Conservation (phyloP, 2,888 invertebrate species). For the Parochlus steinenii region DNA sequence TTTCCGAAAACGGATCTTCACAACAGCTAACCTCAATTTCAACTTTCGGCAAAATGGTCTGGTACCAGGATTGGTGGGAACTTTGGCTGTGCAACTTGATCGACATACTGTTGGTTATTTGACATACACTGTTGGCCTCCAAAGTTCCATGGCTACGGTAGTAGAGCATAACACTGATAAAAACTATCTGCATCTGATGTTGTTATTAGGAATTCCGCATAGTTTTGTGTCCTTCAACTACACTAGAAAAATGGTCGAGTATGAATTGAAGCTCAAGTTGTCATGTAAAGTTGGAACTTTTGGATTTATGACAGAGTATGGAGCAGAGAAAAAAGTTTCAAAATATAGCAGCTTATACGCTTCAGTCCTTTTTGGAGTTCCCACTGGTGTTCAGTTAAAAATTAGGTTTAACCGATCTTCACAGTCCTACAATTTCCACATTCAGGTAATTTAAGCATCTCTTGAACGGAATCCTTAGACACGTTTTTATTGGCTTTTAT, state of each 20-base stretch:
- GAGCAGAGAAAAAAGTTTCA: constrained; percentile 83
- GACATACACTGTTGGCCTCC: constrained; percentile 55
- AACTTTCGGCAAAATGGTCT: constrained; percentile 65
- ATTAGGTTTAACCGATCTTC: constrained; percentile 73
- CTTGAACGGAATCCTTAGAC: no score
- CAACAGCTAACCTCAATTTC: constrained; percentile 56
- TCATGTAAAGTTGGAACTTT: constrained; percentile 69
- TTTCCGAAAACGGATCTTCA: constrained; percentile 53
- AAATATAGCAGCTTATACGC: constrained; percentile 78
- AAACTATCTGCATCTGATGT: constrained; percentile 46
- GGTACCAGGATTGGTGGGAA: constrained; percentile 57
- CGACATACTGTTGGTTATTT: constrained; percentile 77
- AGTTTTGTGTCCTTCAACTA: constrained; percentile 60
- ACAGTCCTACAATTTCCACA: constrained; percentile 77
- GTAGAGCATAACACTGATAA: constrained; percentile 61
- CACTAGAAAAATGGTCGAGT: constrained; percentile 62
- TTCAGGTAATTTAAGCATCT: no score
- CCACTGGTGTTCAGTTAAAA: constrained; percentile 76
- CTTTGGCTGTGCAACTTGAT: constrained; percentile 71
- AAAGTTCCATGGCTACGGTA: constrained; percentile 65
- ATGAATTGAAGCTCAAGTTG: constrained; percentile 60
- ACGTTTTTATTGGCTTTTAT: no score
- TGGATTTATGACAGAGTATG: constrained; percentile 76
- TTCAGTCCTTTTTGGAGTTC: constrained; percentile 67
- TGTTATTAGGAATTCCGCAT: constrained; percentile 71